These are phyloP conservation scores for Aphrophora alni DNA, from an alignment of 2,888 invertebrate species.

Conservation along the genomic window DNA sequence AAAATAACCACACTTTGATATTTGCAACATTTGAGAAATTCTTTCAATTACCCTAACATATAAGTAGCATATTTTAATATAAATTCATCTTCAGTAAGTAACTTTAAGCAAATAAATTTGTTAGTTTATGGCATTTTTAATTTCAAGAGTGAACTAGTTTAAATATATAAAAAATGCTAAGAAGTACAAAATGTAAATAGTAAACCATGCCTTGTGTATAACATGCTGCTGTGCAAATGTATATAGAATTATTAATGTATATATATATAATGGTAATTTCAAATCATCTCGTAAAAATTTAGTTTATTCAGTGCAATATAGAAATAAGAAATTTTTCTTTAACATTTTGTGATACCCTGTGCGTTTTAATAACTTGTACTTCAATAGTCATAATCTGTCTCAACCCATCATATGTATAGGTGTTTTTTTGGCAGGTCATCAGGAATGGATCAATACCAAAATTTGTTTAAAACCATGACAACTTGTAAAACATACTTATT, in stretches of 20 bases:
- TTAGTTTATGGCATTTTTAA: neutral
- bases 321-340: neutral
- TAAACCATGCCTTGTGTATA: neutral
- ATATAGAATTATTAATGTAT: neutral
- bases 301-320: neutral
- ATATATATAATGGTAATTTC: neutral
- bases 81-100: neutral
- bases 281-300: neutral
- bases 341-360: too few species aligned
- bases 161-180: neutral
- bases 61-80: neutral
- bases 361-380: too few species aligned
- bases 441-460: neutral
- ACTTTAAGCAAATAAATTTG: neutral
- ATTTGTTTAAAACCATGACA: too few species aligned
- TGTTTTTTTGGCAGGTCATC: too few species aligned
- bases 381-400: too few species aligned
- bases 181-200: conserved; percentile 9
- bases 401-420: too few species aligned
- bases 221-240: neutral
- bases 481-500: too few species aligned
- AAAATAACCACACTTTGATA: too few species aligned
- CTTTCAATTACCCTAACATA: too few species aligned
- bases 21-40: too few species aligned
- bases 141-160: neutral